Base-by-base conservation (phyloP, 2,797 vertebrate genomes). In the Crax fasciolata region DNA sequence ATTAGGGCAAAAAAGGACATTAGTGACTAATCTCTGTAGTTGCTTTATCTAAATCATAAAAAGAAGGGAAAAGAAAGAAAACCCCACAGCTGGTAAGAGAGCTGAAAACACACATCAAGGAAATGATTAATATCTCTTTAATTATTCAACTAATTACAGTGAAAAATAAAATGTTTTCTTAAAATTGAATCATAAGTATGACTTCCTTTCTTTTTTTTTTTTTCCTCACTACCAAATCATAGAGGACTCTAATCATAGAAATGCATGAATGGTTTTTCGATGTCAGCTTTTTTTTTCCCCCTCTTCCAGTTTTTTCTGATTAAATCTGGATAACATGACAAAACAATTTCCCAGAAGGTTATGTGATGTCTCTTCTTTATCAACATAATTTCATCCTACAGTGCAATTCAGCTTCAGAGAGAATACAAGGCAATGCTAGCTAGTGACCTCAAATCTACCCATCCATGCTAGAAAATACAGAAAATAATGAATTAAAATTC, bases 31-130 rank as follows among this genome's bases (percentile, higher is more conserved):
- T 16, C 27, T 82, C n/a, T 71, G 27, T 4, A 59, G 11, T 41
- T 77, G 28, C 3, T 58, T 2, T 52, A n/a, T 9, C 10, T 52
- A 52, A 58, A 77, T 13, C 1, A 20, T 28, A 39, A 24, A 23
- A 19, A 4, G 4, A 4, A 2, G 1, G 6, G 4, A 2, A 6
- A 4, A 13, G 2, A n/a, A 11, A 15, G 6, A 73, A 14, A n/a
- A n/a, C 8, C 20, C 6, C 8, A 9, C 54, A 68, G 72, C 62
- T 21, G 1, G 4, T 32, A 73, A n/a, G 28, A 51, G 32, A 65
- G 8, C 4, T 67, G 25, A 6, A 86, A 71, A 63, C 51, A 3
- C 3, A 55, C 18, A 55, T 3, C 9, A 13, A 51, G 35, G 17
- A 82, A 76, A 5, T 80, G 13, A 48, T 85, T 66, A 1, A 24